Conservation (phyloP, 2,797 vertebrate species). For the Poeciliopsis infans region DNA sequence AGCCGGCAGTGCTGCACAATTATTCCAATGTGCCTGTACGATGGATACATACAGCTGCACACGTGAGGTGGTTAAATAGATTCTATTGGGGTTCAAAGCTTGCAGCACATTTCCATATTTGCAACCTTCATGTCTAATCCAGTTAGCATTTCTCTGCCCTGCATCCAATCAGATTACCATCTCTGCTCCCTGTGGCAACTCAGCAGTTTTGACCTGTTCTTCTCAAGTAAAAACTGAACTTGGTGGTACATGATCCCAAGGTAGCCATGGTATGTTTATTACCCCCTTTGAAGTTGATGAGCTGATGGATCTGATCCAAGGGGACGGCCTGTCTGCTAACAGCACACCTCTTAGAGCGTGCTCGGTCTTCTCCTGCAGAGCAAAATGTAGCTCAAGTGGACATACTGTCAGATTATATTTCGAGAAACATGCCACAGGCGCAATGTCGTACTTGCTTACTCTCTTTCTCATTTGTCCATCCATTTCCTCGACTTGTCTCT, state of each 20-base stretch:
- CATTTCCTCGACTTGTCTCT: conserved; percentile 36
- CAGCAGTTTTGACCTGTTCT: conserved; percentile 66
- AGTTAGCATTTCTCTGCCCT: conserved; percentile 59
- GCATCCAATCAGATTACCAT: conserved; percentile 63
- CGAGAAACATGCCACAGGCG: conserved; percentile 60
- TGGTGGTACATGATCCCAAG: conserved; percentile 42
- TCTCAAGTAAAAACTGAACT: conserved; percentile 34
- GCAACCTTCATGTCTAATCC: conserved; percentile 62
- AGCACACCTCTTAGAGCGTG: conserved; percentile 63
- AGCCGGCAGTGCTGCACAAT: conserved; percentile 21
- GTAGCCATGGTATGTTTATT: conserved; percentile 50
- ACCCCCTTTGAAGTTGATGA: conserved; percentile 65
- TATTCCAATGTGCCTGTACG: conserved; percentile 26
- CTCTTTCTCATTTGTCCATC: conserved; percentile 51
- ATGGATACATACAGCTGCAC: conserved; percentile 11
- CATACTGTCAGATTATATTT: conserved; percentile 73
- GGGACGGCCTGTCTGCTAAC: conserved; percentile 61
- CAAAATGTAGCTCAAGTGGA: conserved; percentile 63
- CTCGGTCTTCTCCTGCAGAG: conserved; percentile 60
- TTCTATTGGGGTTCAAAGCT: conserved; percentile 45
- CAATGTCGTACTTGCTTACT: conserved; percentile 38
- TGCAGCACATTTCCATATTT: conserved; percentile 50
- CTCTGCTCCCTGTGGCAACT: conserved; percentile 55
- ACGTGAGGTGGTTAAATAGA: conserved; percentile 34
- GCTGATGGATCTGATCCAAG: conserved; percentile 68